Conservation (phyloP, 2,113 vertebrate species). For the human (Homo sapiens) region DNA sequence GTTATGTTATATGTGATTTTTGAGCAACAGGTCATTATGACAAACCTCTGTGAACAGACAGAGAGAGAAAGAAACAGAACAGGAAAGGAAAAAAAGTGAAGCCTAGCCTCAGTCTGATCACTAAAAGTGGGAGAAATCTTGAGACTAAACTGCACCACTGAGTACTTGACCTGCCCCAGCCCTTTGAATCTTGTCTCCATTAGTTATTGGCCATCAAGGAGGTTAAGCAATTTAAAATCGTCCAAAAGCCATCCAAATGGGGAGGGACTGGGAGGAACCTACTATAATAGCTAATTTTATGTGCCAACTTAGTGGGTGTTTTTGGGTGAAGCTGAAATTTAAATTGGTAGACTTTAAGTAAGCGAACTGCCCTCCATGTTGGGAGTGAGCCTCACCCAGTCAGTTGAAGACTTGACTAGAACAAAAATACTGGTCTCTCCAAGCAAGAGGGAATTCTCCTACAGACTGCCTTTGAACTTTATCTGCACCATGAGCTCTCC, state of each 20-base stretch:
- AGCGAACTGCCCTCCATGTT: not conserved
- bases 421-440: not conserved
- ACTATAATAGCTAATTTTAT: not conserved
- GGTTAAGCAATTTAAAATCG: too few species aligned
- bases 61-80: not conserved
- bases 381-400: not conserved
- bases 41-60: not conserved
- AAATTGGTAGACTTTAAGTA: not conserved
- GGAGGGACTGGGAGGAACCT: not conserved
- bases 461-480: not conserved
- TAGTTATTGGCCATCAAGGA: not conserved
- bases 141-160: too few species aligned
- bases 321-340: not conserved
- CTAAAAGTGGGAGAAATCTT: not conserved
- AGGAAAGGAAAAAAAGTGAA: not conserved
- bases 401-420: not conserved
- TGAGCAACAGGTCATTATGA: not conserved
- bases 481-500: not conserved
- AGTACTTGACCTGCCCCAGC: not conserved
- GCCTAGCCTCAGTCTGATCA: not conserved
- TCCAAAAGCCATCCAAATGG: too few species aligned
- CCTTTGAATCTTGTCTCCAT: not conserved
- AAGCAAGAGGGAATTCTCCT: not conserved
- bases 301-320: not conserved
- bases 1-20: not conserved